Evolutionary conservation across 2,113 vertebrate genomes (phyloP), one percentile per base, ranked within the genome.

Genomic region (Ptilorrhoa leucosticta): DNA sequence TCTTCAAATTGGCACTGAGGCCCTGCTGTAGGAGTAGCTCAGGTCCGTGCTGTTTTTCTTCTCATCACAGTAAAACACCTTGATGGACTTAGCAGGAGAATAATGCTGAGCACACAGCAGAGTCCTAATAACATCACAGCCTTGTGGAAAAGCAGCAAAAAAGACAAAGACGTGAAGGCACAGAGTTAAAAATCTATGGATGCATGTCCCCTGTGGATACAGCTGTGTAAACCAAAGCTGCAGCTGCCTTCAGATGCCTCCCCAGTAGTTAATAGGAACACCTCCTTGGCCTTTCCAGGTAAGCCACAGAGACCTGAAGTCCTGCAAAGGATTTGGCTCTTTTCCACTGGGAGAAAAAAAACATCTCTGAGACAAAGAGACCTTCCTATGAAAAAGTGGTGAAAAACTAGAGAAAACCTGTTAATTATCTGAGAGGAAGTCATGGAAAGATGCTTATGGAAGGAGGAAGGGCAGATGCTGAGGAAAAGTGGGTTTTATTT

Each of bases 131-230:
- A 87, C 31, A 77, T 33, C 33, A 27, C n/a, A 71, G 33, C 11
- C 24, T 28, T 53, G n/a, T 3, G 1, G 13, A 64, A 83, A 73
- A 58, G 8, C 35, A 84, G 11, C 18, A 17, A 71, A 45, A 72
- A 31, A 65, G 33, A 81, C 33, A 70, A 70, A 70, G 4, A 2
- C 51, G 15, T 63, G 51, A 91, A 89, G 27, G 13, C 14, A 75
- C 27, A 20, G 20, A 11, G 16, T 84, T 89, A 63, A 84, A 79
- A 93, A 63, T 69, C 23, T 18, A 13, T 28, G 14, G 26, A 39
- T 17, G 22, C 3, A 3, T 3, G 4, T 21, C 1, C 9, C 5
- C 22, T 63, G 15, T 42, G 24, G 40, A 57, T n/a, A 30, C 28
- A 77, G 31, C 13, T 83, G 19, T 39, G 30, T 8, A 70, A 94